phyloP scores from a whole-genome alignment of 1,140 invertebrate genomes.

The Drosophila orosa region DNA sequence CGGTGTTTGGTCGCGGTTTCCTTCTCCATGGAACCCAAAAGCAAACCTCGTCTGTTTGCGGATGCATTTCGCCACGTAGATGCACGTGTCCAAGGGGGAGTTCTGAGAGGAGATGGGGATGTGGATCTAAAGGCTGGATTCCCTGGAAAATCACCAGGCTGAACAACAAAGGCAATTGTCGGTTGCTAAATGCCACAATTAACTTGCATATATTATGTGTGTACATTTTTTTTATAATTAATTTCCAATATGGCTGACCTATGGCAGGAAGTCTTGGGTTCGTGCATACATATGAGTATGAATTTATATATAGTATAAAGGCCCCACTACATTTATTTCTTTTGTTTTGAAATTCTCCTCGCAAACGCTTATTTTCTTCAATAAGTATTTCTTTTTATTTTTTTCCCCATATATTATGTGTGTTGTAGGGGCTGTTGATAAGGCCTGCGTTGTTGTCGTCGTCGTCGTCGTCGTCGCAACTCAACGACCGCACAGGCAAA shows the following conservation, averaged over 20 bases:
- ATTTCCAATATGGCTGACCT: slow-evolving; percentile 58
- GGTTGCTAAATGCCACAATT: slow-evolving; percentile 17
- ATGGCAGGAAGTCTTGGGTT: slow-evolving; percentile 58
- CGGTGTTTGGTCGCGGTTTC: slow-evolving; percentile 74
- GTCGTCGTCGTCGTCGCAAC: slow-evolving; percentile 38
- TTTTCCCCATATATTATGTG: slow-evolving; percentile 39
- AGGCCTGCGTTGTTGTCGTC: slow-evolving; percentile 53
- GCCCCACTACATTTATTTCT: slow-evolving; percentile 61
- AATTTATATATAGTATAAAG: slow-evolving; percentile 35
- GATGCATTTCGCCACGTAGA: slow-evolving; percentile 52
- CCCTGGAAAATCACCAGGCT: slow-evolving; percentile 42
- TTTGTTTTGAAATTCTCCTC: slow-evolving; percentile 75
- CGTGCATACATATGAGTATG: slow-evolving; percentile 8
- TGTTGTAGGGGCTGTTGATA: slow-evolving; percentile 66
- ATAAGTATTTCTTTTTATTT: slow-evolving; percentile 48
- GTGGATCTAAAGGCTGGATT: slow-evolving; percentile 22
- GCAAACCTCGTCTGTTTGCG: slow-evolving; percentile 62
- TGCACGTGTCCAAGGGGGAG: slow-evolving; percentile 56
- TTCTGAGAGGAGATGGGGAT: slow-evolving; percentile 27
- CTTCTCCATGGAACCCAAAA: slow-evolving; percentile 53
- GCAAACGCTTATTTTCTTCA: slow-evolving; percentile 54
- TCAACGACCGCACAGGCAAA: slow-evolving; percentile 60
- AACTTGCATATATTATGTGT: slow-evolving; percentile 1
- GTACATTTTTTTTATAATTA: slow-evolving; percentile 34
- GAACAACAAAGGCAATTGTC: slow-evolving; percentile 38